Evolutionary conservation across 2,113 vertebrate species (phyloP).

Genomic region (Arvicanthis niloticus): DNA sequence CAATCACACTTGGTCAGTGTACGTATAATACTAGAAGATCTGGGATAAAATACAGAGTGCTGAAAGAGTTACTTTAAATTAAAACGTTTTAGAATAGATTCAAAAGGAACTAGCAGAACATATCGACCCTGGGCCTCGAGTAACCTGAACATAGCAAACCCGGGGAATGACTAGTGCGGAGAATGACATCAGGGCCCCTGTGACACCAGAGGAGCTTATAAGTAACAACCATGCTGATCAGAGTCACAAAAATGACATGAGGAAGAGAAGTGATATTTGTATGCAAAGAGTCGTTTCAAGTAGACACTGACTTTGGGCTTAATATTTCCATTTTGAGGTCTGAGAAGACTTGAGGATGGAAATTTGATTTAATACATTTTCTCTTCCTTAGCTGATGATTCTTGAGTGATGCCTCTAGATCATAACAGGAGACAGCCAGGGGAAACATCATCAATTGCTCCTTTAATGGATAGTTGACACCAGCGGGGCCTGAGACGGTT

Average conservation of each 20-base stretch:
- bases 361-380: neutral
- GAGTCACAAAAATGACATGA: neutral
- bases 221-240: neutral
- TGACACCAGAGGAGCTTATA: neutral
- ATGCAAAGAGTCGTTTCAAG: neutral
- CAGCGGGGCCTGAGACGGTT: neutral
- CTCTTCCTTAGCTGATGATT: neutral
- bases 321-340: constrained; percentile 15
- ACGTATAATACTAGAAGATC: neutral
- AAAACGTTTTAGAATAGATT: neutral
- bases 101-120: neutral
- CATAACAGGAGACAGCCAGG: neutral
- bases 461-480: neutral
- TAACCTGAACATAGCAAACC: neutral
- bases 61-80: neutral
- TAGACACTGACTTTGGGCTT: neutral
- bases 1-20: neutral
- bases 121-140: neutral
- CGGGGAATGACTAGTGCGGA: neutral
- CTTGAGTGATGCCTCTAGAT: neutral
- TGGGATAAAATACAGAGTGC: neutral
- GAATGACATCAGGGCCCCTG: neutral
- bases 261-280: neutral
- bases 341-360: neutral
- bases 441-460: neutral